Base-by-base conservation (phyloP, 2,113 vertebrate genomes). In the Megaceryle maxima region DNA sequence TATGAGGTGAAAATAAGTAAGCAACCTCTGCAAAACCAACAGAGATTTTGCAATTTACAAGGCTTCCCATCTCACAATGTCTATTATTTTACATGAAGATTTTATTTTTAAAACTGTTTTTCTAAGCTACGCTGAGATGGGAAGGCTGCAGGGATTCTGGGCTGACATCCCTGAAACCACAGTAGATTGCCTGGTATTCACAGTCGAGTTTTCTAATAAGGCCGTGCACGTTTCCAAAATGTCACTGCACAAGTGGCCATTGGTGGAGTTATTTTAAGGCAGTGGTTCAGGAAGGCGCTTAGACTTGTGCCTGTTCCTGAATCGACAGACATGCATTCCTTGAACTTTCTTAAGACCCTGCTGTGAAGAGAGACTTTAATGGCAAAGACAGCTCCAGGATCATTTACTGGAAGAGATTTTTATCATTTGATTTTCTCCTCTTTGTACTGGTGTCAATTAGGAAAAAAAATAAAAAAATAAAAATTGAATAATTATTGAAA, bases 1-100 rank as follows among this genome's bases (percentile, higher is more conserved):
- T 92, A 95, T 55, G 85, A 92, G 73, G 88, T 88, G 93, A 92
- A 96, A 94, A 91, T 92, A 59, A 90, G 77, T 18, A 87, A 87
- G 60, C 50, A 81, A 63, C 35, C 19, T 78, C 72, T 78, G 62
- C 64, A 93, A 93, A 97, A 69, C 53, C 64, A 68, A 37, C 84
- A 50, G 51, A 73, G 70, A 20, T 88, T 92, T 93, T 89, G 64
- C 72, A 70, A 22, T 88, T 91, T 85, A 83, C 33, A 63, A 92
- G 81, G 53, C 50, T 94, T 83, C 88, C 46, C 67, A 46, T 85
- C 60, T 70, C 2, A 0, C 46, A 63, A 39, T 0, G 0, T 63
- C 90, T 90, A 55, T 67, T 90, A 55, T 67, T 89, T 81, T 46
- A 50, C 35, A 56, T 2, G 9, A 72, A 64, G 16, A 62, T 74